Evolutionary conservation across 2,797 vertebrate species (phyloP).

Genomic region (Oceanodroma leucorhoa): DNA sequence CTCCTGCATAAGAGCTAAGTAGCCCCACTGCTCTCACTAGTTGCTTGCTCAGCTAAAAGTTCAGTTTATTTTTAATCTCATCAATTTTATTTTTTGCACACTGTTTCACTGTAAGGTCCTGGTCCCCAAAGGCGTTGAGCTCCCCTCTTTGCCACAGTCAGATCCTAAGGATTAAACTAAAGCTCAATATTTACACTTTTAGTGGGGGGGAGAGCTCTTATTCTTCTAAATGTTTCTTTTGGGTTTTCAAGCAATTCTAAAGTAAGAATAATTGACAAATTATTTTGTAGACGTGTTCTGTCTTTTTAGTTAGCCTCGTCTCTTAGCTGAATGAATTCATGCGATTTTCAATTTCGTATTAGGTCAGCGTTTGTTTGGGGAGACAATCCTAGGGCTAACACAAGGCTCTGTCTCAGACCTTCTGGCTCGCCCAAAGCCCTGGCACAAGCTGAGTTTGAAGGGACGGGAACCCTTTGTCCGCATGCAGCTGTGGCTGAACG

Average conservation of each 20-base stretch:
- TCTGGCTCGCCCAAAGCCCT: constrained; percentile 97
- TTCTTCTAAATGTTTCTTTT: not conserved
- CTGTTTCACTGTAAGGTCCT: not conserved
- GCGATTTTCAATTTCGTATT: constrained; percentile 16
- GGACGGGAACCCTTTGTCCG: constrained; percentile 97
- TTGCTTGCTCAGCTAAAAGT: not conserved
- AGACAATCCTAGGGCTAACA: constrained; percentile 97
- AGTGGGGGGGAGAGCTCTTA: not conserved
- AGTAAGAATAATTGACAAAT: constrained; percentile 9
- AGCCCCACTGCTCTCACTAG: not conserved
- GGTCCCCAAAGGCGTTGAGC: not conserved
- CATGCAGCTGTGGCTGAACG: constrained; percentile 98
- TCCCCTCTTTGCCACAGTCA: not conserved
- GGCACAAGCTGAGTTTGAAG: constrained; percentile 99
- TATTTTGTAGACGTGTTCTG: not conserved
- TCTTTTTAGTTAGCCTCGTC: not conserved
- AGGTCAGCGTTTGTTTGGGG: constrained; percentile 96
- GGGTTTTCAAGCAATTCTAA: constrained; percentile 22
- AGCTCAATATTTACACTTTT: constrained; percentile 2
- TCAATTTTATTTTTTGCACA: not conserved
- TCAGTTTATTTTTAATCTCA: constrained; percentile 3
- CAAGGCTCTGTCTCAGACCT: constrained; percentile 99
- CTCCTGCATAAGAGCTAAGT: not conserved
- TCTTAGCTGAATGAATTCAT: not conserved
- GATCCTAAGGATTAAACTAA: not conserved